Percentiles rank a stretch among this genome's conserved stretches.
These are phyloP conservation scores for Pipa parva DNA, from an alignment of 2,113 vertebrate genomes.

Conservation along the genomic window DNA sequence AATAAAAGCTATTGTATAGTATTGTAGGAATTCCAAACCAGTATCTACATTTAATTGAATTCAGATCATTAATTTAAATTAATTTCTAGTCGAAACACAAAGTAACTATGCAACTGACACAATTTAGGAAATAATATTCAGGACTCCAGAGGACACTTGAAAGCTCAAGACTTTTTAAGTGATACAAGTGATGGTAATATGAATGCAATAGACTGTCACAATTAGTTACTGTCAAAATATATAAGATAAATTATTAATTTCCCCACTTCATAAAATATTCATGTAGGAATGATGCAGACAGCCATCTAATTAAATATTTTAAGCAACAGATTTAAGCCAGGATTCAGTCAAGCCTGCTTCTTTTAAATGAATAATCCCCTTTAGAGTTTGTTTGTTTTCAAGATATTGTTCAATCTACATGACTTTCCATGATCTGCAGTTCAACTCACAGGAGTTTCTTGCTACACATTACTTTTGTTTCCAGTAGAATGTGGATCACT, in stretches of 20 bases:
- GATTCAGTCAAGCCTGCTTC: too few relatives aligned
- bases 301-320: conserved; percentile 40
- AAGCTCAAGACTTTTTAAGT: conserved; percentile 47
- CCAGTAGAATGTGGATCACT: too few relatives aligned
- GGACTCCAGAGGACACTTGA: conserved; percentile 18
- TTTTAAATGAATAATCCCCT: too few relatives aligned
- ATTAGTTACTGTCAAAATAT: conserved; percentile 47
- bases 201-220: conserved; percentile 48
- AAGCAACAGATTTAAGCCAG: neutral
- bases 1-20: too few relatives aligned
- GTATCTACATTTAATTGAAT: neutral
- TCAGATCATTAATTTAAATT: neutral
- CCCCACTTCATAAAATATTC: conserved; percentile 53
- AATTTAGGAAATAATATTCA: conserved; percentile 6
- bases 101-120: neutral
- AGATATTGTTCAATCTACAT: too few relatives aligned
- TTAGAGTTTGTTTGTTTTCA: too few relatives aligned
- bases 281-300: conserved; percentile 42
- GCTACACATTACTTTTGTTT: too few relatives aligned
- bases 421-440: too few relatives aligned
- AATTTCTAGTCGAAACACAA: neutral
- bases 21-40: too few relatives aligned
- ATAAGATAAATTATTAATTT: conserved; percentile 54
- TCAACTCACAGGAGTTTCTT: too few relatives aligned
- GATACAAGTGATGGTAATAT: conserved; percentile 43